Evolutionary conservation across 2,888 invertebrate species (phyloP), one percentile per base, ranked within the genome.

Genomic region (Tachina fera): DNA sequence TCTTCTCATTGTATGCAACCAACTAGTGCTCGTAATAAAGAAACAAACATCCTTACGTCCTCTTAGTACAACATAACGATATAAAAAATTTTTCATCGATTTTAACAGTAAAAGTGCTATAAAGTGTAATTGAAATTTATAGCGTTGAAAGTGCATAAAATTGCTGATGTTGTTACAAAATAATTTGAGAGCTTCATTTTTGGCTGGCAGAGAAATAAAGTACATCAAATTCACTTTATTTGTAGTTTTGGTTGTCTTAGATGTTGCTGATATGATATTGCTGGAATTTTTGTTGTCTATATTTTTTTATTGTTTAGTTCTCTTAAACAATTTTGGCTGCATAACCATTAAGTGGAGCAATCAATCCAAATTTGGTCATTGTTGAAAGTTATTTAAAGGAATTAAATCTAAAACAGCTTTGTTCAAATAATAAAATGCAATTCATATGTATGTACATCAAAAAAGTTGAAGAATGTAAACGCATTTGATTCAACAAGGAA

Each of bases 41-140:
- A 4, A 22, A 53, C 74, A 60, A 11, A 11, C 53, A 75, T 63
- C 14, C 16, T 16, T 49, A 49, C 41, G 60, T 58, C 16, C 45
- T 70, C 31, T 16, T 31, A 53, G 22, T 53, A 13, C 10, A 70
- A 75, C 68, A 76, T 63, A 43, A 11, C 4, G 31, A 31, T 31
- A 61, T 19, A 67, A 49, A 79, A 75, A 78, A 65, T 78, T 78
- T 79, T 85, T 79, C 82, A 74, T 68, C 68, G 74, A 85, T 85
- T 78, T 82, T 78, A 78, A 86, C 83, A 86, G 83, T 90, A 90
- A 90, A 90, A 90, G 90, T 89, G 90, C 89, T 88, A 89, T 89
- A 89, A 90, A 91, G 88, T 90, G 90, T 90, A 90, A 91, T 91
- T 90, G 90, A 91, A 91, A 91, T 91, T 91, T 90, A 91, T 91